phyloP scores from a whole-genome alignment of 2,113 vertebrate species.

The Chloropsis cyanopogon region DNA sequence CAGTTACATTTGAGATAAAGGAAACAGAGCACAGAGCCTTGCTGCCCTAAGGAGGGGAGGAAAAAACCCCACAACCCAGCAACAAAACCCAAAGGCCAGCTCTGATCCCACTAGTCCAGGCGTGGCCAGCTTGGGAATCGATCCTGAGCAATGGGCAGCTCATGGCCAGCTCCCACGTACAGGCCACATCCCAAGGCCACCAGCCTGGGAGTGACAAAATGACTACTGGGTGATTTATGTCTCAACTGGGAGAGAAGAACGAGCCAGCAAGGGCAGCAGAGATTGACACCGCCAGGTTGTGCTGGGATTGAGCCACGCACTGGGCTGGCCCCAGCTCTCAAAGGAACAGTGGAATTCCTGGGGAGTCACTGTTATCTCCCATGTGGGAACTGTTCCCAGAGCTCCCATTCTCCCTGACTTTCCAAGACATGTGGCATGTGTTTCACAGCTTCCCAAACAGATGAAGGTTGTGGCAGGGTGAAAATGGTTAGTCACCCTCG shows the following conservation, averaged over 20 bases:
- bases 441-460: not conserved
- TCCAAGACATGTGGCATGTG: not conserved
- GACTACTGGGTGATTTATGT: not conserved
- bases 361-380: slow-evolving; percentile 2
- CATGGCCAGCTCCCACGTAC: rapidly evolving
- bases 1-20: not conserved
- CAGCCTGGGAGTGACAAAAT: not conserved
- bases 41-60: not conserved
- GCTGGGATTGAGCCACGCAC: not conserved
- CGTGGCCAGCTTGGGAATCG: rapidly evolving
- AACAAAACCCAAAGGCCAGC: not conserved
- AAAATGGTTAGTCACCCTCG: not conserved
- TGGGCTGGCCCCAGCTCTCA: not conserved
- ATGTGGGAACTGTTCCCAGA: not conserved
- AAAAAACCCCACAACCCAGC: not conserved
- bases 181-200: not conserved
- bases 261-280: not conserved
- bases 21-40: not conserved
- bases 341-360: slow-evolving; percentile 14
- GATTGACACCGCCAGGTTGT: slow-evolving; percentile 51
- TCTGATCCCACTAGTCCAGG: not conserved
- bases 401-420: slow-evolving; percentile 10
- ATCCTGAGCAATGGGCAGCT: not conserved
- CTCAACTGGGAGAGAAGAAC: not conserved
- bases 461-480: not conserved